A percentile compares a stretch with the other conserved stretches of the same genome.
Conservation (phyloP, 2,797 vertebrate species). For the Argyrosomus regius region DNA sequence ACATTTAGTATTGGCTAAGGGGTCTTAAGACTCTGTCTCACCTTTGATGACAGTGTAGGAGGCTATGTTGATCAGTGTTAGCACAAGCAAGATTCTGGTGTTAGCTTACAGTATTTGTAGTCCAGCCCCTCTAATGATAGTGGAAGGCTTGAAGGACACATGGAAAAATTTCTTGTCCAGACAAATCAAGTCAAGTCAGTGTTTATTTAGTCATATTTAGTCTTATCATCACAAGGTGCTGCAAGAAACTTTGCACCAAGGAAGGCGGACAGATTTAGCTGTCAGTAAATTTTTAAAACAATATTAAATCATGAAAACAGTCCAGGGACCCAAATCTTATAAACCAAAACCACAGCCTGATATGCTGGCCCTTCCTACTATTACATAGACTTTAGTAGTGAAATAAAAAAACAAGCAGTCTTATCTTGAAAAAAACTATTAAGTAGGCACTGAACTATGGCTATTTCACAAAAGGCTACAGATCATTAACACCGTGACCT, state of each 20-base stretch:
- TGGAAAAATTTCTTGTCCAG: not conserved
- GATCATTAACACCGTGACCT: too few relatives aligned
- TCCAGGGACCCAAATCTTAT: too few relatives aligned
- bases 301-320: not conserved
- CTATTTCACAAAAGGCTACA: too few relatives aligned
- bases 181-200: not conserved
- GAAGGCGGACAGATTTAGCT: not conserved
- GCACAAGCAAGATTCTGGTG: not conserved
- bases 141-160: not conserved
- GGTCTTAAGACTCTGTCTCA: not conserved
- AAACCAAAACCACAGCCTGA: not conserved
- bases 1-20: not conserved
- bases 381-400: not conserved
- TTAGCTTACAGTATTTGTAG: not conserved
- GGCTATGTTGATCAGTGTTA: not conserved
- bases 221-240: not conserved
- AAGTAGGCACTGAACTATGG: too few relatives aligned
- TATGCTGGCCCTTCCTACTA: too few relatives aligned
- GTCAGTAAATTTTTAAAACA: not conserved
- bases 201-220: not conserved
- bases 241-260: not conserved
- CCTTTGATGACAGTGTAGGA: not conserved
- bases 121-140: not conserved
- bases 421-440: too few relatives aligned
- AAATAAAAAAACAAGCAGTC: not conserved